Evolutionary conservation across 2,888 invertebrate genomes (phyloP).

Genomic region (Muschampia plurimacula): DNA sequence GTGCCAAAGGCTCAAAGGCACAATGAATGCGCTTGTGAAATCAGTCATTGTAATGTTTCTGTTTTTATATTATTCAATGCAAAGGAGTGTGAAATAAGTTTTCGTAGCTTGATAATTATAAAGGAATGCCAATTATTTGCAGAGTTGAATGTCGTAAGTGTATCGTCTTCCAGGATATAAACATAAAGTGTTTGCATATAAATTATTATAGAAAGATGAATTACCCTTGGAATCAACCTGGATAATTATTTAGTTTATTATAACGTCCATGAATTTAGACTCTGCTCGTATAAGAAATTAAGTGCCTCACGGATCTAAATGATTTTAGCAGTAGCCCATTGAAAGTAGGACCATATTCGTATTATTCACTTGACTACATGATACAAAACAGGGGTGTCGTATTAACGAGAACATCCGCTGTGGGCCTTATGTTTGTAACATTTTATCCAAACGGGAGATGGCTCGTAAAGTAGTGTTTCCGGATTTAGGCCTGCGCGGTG

Average conservation of each 20-base stretch:
- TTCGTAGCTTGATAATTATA: neutral
- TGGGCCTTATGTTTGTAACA: conserved; percentile 33
- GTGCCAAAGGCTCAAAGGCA: neutral
- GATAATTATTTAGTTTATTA: too few species aligned
- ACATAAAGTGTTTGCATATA: too few species aligned
- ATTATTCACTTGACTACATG: conserved; percentile 11
- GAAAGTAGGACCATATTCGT: neutral
- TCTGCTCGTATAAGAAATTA: too few species aligned
- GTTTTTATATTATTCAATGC: neutral
- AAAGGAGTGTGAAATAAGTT: neutral
- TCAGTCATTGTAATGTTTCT: conserved; percentile 18
- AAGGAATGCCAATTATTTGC: neutral
- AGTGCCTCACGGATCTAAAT: too few species aligned
- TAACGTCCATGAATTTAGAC: too few species aligned
- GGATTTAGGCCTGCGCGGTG: conserved; percentile 39
- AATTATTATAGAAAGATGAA: too few species aligned
- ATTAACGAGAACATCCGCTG: conserved; percentile 40
- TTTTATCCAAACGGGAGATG: conserved; percentile 41
- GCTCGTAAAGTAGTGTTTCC: conserved; percentile 48
- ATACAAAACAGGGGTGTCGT: conserved; percentile 30
- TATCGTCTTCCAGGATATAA: too few species aligned
- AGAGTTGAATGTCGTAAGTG: neutral
- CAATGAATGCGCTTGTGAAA: conserved; percentile 27
- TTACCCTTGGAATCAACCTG: too few species aligned
- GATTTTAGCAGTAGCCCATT: neutral